These are phyloP conservation scores for Leptinotarsa tumamoca DNA, from an alignment of 2,888 invertebrate genomes.

Conservation along the genomic window DNA sequence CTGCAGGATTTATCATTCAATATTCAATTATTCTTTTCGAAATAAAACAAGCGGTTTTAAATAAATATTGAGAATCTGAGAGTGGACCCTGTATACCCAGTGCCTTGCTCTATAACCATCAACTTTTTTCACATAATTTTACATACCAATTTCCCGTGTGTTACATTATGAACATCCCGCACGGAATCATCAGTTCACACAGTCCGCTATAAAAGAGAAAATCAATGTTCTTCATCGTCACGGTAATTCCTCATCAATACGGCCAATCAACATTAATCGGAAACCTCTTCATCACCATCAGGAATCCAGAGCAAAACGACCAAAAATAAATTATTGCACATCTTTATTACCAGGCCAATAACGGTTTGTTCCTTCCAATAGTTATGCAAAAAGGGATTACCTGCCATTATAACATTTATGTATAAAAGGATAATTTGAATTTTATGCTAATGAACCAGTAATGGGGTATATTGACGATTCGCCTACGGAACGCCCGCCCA, in stretches of 20 bases:
- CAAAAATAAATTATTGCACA: neutral
- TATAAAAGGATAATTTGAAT: slow-evolving; percentile 47
- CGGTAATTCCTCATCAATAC: slow-evolving; percentile 17
- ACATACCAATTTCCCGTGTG: neutral
- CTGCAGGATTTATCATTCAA: too few relatives aligned
- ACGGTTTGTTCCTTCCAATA: slow-evolving; percentile 11
- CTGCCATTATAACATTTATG: slow-evolving; percentile 18
- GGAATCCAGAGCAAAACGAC: neutral
- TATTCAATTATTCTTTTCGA: too few relatives aligned
- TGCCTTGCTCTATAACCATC: neutral
- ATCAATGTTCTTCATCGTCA: neutral
- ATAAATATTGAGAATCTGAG: too few relatives aligned
- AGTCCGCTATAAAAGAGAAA: neutral
- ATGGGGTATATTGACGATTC: slow-evolving; percentile 49
- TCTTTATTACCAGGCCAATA: slow-evolving; percentile 19
- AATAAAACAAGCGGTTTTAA: too few relatives aligned
- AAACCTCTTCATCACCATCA: slow-evolving; percentile 11
- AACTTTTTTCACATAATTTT: neutral
- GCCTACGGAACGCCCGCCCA: slow-evolving; percentile 44
- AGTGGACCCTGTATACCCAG: too few relatives aligned
- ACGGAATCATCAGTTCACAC: slow-evolving; percentile 15
- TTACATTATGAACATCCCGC: neutral
- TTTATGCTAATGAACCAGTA: slow-evolving; percentile 47
- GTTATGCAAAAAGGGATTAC: slow-evolving; percentile 23
- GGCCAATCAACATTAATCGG: slow-evolving; percentile 11